A percentile compares a stretch with the other conserved stretches of the same genome.
phyloP scores from a whole-genome alignment of 2,113 vertebrate species.

The Apteryx mantelli region DNA sequence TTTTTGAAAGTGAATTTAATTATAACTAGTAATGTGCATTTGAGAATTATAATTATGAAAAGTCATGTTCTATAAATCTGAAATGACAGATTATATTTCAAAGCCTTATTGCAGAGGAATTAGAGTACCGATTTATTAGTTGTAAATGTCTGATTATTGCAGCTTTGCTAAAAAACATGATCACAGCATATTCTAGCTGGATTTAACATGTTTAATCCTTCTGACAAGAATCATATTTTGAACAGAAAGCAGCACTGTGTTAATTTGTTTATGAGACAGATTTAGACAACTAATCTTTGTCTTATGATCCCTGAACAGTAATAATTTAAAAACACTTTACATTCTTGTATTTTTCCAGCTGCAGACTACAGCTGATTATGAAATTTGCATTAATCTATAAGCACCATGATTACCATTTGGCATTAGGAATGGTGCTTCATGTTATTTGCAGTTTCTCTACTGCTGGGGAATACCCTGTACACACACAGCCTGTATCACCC shows the following conservation, averaged over 20 bases:
- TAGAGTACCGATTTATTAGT: constrained; percentile 81
- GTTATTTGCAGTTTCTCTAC: background rate
- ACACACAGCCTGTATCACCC: rapidly evolving
- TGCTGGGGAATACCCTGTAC: background rate
- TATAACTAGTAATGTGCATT: constrained; percentile 76
- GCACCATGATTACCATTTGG: background rate
- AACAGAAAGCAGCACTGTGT: constrained; percentile 68
- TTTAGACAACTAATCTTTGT: constrained; percentile 71
- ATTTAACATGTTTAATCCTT: constrained; percentile 79
- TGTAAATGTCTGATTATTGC: constrained; percentile 82
- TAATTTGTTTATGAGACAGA: constrained; percentile 79
- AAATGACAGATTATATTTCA: constrained; percentile 84
- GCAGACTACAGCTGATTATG: background rate
- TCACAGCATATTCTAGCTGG: constrained; percentile 73
- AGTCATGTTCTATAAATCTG: constrained; percentile 79
- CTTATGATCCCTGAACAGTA: constrained; percentile 54
- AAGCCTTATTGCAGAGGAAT: constrained; percentile 81
- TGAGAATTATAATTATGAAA: constrained; percentile 81
- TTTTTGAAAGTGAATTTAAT: constrained; percentile 84
- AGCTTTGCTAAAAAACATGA: constrained; percentile 77
- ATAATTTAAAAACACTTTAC: constrained; percentile 61
- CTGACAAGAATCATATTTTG: constrained; percentile 67
- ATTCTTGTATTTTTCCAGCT: background rate
- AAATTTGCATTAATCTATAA: background rate
- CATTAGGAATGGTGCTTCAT: background rate